Evolutionary conservation across 1,140 invertebrate genomes (phyloP).

Genomic region (Polypedilum vanderplanki): DNA sequence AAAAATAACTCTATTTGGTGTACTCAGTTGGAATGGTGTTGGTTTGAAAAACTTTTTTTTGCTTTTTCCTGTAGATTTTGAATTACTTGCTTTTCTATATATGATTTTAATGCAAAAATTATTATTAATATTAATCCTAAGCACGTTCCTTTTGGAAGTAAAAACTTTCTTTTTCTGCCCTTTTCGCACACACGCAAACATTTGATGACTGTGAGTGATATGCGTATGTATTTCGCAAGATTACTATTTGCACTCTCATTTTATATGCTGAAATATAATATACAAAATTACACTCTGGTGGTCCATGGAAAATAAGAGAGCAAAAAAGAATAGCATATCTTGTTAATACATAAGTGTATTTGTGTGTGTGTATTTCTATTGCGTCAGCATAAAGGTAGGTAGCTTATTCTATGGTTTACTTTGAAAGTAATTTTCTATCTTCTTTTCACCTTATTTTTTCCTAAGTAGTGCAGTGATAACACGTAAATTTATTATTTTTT

Average conservation of each 20-base stretch:
- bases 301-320: not conserved
- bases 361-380: too few relatives aligned
- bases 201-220: slow-evolving; percentile 1
- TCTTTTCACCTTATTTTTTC: too few relatives aligned
- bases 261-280: not conserved
- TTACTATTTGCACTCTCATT: not conserved
- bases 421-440: too few relatives aligned
- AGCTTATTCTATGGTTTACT: too few relatives aligned
- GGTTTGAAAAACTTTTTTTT: not conserved
- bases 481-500: too few relatives aligned
- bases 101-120: not conserved
- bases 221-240: not conserved
- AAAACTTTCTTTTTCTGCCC: not conserved
- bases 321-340: too few relatives aligned
- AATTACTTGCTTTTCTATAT: not conserved
- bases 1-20: too few relatives aligned
- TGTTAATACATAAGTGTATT: too few relatives aligned
- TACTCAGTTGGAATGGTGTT: slow-evolving; percentile 23
- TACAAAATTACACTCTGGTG: not conserved
- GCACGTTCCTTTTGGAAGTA: slow-evolving; percentile 10
- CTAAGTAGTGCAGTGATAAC: too few relatives aligned
- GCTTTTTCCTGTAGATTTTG: too few relatives aligned
- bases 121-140: not conserved
- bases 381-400: too few relatives aligned
- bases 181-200: not conserved